phyloP scores from a whole-genome alignment of 1,140 invertebrate species.

The Conus ventricosus region DNA sequence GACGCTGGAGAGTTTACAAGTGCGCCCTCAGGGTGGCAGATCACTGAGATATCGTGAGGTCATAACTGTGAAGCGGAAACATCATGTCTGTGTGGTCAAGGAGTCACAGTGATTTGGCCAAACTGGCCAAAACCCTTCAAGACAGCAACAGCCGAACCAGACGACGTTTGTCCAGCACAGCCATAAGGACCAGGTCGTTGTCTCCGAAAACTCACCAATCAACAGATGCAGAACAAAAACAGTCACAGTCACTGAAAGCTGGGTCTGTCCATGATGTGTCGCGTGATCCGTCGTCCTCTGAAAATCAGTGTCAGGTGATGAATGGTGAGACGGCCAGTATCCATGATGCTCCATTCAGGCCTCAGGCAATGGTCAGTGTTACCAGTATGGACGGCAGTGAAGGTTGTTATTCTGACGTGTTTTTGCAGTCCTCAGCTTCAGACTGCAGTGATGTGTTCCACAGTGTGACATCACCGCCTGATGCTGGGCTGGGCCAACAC shows the following conservation, averaged over 20 bases:
- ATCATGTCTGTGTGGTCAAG: conserved; percentile 51
- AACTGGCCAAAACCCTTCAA: conserved; percentile 40
- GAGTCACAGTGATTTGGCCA: conserved; percentile 45
- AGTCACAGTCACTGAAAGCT: background rate
- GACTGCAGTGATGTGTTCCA: background rate
- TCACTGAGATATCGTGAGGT: background rate
- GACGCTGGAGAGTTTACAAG: background rate
- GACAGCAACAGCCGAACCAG: conserved; percentile 34
- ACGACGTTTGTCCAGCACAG: background rate
- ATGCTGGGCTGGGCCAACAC: background rate
- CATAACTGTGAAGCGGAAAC: background rate
- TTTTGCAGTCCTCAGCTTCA: background rate
- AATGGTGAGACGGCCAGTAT: background rate
- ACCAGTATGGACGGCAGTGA: conserved; percentile 1
- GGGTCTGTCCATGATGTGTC: background rate
- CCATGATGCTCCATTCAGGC: background rate
- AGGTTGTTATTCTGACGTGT: background rate
- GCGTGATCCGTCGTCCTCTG: background rate
- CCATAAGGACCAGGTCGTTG: conserved; percentile 25
- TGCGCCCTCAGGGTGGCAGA: background rate
- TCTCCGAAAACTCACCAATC: background rate
- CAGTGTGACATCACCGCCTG: background rate
- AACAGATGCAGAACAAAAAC: background rate
- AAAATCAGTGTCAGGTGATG: background rate
- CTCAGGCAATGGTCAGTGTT: background rate